These are phyloP conservation scores for Agrypnia vestita DNA, from an alignment of 1,140 invertebrate genomes.

Conservation along the genomic window DNA sequence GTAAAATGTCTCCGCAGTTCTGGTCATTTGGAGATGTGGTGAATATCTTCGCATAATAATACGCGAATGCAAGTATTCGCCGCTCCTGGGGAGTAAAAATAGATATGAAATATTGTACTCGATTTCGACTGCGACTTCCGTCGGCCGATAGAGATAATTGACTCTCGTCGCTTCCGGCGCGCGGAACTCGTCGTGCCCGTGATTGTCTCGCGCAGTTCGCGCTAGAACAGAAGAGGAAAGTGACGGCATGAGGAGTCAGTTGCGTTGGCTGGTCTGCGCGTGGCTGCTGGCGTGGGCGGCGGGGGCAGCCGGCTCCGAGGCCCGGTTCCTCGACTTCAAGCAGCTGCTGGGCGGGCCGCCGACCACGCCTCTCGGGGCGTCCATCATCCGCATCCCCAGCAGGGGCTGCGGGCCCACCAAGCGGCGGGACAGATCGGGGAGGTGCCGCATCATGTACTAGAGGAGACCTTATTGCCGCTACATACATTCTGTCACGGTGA, in stretches of 20 bases:
- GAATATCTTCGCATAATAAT: no score
- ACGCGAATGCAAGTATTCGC: no score
- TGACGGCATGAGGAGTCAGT: not conserved
- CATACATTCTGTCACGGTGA: no score
- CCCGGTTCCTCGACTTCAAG: not conserved
- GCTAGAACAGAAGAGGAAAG: not conserved
- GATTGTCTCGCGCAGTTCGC: no score
- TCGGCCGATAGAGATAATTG: no score
- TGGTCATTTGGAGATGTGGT: no score
- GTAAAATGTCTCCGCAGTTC: no score
- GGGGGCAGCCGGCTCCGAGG: not conserved
- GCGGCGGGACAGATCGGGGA: conserved; percentile 22
- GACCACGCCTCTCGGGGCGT: conserved; percentile 34
- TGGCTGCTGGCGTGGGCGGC: conserved; percentile 12
- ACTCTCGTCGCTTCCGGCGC: no score
- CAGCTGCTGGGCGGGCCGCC: not conserved
- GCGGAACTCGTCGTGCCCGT: no score
- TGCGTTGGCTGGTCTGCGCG: conserved; percentile 8
- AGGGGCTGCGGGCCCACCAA: not conserved
- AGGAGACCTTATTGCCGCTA: not conserved
- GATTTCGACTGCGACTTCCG: no score
- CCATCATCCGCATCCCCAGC: conserved; percentile 33
- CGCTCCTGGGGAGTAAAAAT: no score
- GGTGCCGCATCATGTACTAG: conserved; percentile 37
- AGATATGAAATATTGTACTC: no score